A percentile compares a stretch with the other conserved stretches of the same genome.
Evolutionary conservation across 2,113 vertebrate genomes (phyloP).

Genomic region (Tauraco erythrolophus): DNA sequence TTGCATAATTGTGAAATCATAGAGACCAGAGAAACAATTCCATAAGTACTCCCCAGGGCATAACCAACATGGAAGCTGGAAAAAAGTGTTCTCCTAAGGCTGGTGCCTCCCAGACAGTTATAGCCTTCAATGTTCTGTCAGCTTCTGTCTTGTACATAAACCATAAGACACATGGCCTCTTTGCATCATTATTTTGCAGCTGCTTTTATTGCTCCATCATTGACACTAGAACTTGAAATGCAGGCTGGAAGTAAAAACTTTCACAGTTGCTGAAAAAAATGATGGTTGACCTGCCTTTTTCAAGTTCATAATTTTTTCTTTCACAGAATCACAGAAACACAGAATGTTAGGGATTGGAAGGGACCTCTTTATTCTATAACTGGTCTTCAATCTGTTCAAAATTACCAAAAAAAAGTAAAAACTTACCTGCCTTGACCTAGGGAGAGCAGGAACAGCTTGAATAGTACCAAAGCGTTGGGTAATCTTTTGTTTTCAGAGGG

Average conservation of each 20-base stretch:
- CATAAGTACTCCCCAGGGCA: background rate
- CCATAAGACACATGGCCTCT: conserved; percentile 21
- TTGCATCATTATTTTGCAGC: conserved; percentile 29
- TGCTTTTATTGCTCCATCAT: conserved; percentile 21
- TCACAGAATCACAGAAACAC: too few species aligned
- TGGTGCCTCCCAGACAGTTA: background rate
- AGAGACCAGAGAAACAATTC: conserved; percentile 41
- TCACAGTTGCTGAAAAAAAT: background rate
- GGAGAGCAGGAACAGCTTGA: background rate
- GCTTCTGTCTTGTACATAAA: conserved; percentile 44
- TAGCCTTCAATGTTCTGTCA: background rate
- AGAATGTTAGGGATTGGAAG: too few species aligned
- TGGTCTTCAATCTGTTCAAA: background rate
- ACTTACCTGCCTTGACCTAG: background rate
- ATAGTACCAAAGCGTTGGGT: background rate
- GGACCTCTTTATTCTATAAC: background rate
- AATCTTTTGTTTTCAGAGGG: background rate
- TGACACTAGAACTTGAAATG: background rate
- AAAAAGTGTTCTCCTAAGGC: conserved; percentile 2
- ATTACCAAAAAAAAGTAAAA: background rate
- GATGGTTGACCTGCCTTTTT: background rate
- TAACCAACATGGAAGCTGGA: background rate
- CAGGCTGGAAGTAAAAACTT: conserved; percentile 1
- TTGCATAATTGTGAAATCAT: conserved; percentile 39
- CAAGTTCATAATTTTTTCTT: background rate